Conservation (phyloP, 2,113 vertebrate species). For the Sebastes fasciatus region DNA sequence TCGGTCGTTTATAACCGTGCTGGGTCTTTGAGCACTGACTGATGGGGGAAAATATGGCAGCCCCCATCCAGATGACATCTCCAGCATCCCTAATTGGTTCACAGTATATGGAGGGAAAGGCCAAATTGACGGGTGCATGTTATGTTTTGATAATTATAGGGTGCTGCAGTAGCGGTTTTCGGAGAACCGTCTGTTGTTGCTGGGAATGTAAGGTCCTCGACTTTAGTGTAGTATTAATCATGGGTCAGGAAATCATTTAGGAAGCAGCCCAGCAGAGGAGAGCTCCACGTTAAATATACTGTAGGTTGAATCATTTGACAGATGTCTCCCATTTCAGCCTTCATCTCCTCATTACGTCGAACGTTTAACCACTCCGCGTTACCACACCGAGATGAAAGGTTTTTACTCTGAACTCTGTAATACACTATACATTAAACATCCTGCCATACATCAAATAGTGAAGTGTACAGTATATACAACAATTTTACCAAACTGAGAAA, state of each 20-base stretch:
- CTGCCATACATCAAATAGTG: slow-evolving; percentile 27
- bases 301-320: slow-evolving; percentile 70
- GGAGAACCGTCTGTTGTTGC: slow-evolving; percentile 56
- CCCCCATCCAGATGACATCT: slow-evolving; percentile 54
- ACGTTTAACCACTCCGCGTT: slow-evolving; percentile 52
- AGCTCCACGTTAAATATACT: slow-evolving; percentile 56
- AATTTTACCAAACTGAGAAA: slow-evolving; percentile 8
- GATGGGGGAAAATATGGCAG: slow-evolving; percentile 43
- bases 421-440: slow-evolving; percentile 26
- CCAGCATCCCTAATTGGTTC: slow-evolving; percentile 70
- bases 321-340: slow-evolving; percentile 67
- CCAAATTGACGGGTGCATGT: slow-evolving; percentile 64
- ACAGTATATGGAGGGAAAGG: slow-evolving; percentile 49
- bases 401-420: slow-evolving; percentile 34
- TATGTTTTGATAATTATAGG: slow-evolving; percentile 77
- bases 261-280: slow-evolving; percentile 12
- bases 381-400: slow-evolving; percentile 68
- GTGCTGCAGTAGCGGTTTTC: slow-evolving; percentile 54
- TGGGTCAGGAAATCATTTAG: slow-evolving; percentile 61
- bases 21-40: slow-evolving; percentile 27
- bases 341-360: slow-evolving; percentile 62
- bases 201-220: slow-evolving; percentile 57
- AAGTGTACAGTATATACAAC: not conserved
- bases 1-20: slow-evolving; percentile 23
- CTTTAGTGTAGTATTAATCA: slow-evolving; percentile 70